These are phyloP conservation scores for Tipula vernalis DNA, from an alignment of 2,888 invertebrate species.

Conservation along the genomic window DNA sequence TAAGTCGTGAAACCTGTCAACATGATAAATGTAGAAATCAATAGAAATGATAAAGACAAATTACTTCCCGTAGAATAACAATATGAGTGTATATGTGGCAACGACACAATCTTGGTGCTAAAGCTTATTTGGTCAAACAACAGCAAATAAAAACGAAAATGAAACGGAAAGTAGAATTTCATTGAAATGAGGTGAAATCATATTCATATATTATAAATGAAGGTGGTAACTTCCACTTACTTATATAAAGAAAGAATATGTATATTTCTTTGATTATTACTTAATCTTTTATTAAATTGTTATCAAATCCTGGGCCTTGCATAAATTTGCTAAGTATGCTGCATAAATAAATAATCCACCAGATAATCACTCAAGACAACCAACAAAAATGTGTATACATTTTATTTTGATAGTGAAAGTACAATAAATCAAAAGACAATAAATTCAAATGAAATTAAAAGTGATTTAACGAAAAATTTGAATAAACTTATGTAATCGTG, in stretches of 20 bases:
- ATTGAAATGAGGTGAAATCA: background rate
- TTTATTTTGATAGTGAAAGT: background rate
- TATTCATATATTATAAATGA: background rate
- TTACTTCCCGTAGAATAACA: background rate
- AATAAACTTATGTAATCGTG: background rate
- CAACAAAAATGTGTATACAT: background rate
- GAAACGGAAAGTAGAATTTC: background rate
- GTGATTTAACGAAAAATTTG: background rate
- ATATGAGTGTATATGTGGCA: background rate
- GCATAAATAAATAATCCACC: background rate
- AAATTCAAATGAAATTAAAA: background rate
- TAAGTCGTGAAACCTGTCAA: background rate
- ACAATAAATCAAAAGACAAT: background rate
- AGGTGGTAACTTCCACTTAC: too few species aligned
- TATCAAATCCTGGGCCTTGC: background rate
- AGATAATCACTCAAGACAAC: background rate
- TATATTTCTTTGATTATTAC: too few species aligned
- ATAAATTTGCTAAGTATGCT: background rate
- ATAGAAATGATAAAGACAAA: background rate
- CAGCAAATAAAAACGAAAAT: background rate
- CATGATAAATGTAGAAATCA: background rate
- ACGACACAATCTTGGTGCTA: background rate
- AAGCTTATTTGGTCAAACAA: background rate
- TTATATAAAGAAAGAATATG: too few species aligned
- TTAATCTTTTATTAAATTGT: background rate